These are phyloP conservation scores for Pteronura brasiliensis DNA, from an alignment of 2,113 vertebrate genomes.

Conservation along the genomic window DNA sequence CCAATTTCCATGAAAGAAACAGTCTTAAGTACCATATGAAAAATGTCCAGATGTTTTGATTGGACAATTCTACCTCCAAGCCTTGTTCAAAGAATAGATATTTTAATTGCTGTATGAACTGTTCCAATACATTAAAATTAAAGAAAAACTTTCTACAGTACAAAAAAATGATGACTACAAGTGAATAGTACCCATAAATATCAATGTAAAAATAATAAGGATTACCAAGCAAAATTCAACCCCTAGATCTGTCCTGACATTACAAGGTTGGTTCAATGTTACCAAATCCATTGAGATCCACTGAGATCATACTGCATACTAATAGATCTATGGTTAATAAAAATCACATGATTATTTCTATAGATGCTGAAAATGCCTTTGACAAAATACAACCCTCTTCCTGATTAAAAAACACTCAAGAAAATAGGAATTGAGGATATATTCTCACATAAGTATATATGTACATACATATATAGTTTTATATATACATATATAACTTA, in stretches of 20 bases:
- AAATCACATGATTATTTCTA: not conserved
- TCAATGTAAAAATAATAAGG: not conserved
- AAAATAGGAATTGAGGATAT: not conserved
- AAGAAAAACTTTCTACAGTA: not conserved
- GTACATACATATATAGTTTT: not conserved
- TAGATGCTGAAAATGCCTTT: not conserved
- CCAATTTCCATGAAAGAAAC: not conserved
- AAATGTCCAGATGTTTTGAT: not conserved
- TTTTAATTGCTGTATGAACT: not conserved
- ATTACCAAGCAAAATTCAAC: not conserved
- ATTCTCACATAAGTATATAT: not conserved
- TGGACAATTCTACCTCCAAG: not conserved
- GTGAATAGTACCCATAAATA: not conserved
- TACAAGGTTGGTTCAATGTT: not conserved
- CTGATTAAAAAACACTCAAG: not conserved
- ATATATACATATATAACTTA: not conserved
- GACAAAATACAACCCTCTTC: not conserved
- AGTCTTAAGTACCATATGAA: not conserved
- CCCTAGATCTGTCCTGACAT: not conserved
- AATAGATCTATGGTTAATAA: not conserved
- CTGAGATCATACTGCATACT: not conserved
- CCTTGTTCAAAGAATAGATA: not conserved
- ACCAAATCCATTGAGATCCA: not conserved
- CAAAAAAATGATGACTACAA: not conserved
- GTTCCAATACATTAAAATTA: not conserved